Evolutionary conservation across 1,140 invertebrate species (phyloP), one percentile per base, ranked within the genome.

Genomic region (Magallana ariakensis): DNA sequence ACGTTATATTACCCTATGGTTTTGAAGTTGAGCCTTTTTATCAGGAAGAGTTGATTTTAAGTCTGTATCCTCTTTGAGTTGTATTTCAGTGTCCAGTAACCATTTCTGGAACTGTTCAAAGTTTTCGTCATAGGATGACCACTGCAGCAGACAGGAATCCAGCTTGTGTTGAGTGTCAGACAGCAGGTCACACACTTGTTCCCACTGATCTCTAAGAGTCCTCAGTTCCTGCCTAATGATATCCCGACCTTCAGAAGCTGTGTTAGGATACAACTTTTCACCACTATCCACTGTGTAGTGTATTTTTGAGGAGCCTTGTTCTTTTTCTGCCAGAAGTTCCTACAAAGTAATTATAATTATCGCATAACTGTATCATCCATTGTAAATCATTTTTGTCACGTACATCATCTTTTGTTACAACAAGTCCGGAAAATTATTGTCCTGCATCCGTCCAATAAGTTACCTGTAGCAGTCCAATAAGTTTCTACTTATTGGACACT

Each of bases 241-340:
- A 95, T 99, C 98, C 90, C 98, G 95, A 11, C 98, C 98, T 91
- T 99, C 98, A 1, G 98, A 97, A 80, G 98, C 98, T 9, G 98
- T 99, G 90, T 98, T 98, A 0, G 97, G 96, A 92, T 99, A 99
- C 0, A 99, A 94, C 94, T 97, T 97, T 95, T 99, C 98, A 11
- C 98, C 98, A 84, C 97, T 96, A 92, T 98, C 98, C 33, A 98
- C 96, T 0, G 99, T 95, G 86, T 96, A 96, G 92, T 99, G 98
- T 93, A 99, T 97, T 66, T 96, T 96, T n/a, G 96, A 96, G 82
- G 96, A 97, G 92, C 98, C 97, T 90, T 97, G 97, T 19, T 97
- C 97, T 88, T 97, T 96, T 1, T 96, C 96, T 91, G 98, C 97
- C 10, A 96, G 96, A 55, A 99, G 95, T 90, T 97, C 96, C 90